Base-by-base conservation (phyloP, 2,797 vertebrate species). In the Loris lydekkerianus region DNA sequence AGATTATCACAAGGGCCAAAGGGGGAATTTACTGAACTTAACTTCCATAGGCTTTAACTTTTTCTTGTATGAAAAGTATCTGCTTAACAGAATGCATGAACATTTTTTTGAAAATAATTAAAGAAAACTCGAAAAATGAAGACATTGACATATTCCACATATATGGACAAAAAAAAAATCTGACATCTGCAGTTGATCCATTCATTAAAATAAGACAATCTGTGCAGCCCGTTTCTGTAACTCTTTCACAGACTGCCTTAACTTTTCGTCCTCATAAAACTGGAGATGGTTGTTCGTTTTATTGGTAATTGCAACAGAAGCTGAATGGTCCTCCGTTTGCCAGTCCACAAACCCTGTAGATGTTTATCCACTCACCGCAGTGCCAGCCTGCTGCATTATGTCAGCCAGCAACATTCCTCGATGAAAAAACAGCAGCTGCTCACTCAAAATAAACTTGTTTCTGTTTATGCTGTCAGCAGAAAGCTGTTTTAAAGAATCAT, bases 381-480 rank as follows among this genome's bases (percentile, higher is more conserved):
- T 43, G 72, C 82, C 89, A 82, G 76, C 61, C 93, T 97, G 96
- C 96, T 61, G 60, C 73, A 58, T 93, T 90, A 91, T 97, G 97
- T 98, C 94, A 97, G 96, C 86, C 85, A 86, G 88, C 40, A 3
- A 97, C 8, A 1, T 93, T 94, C 23, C 94, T 98, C 78, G 5
- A 93, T 96, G 96, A 80, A 96, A 97, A 97, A 95, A 86, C 96
- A 97, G 97, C 98, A 97, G 96, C 96, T 98, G 97, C 92, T 98
- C 78, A 56, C 86, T 88, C 95, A 95, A 94, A 97, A 96, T 94
- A 96, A 98, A 96, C 93, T 92, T 91, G 95, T 97, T 96, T 97
- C 95, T 97, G 95, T 95, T 96, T 95, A 93, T 92, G 86, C 89
- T 97, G 95, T 98, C 97, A 98, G 96, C 97, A 97, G 97, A 97